Evolutionary conservation across 2,797 vertebrate species (phyloP).

Genomic region (Tachyglossus aculeatus): DNA sequence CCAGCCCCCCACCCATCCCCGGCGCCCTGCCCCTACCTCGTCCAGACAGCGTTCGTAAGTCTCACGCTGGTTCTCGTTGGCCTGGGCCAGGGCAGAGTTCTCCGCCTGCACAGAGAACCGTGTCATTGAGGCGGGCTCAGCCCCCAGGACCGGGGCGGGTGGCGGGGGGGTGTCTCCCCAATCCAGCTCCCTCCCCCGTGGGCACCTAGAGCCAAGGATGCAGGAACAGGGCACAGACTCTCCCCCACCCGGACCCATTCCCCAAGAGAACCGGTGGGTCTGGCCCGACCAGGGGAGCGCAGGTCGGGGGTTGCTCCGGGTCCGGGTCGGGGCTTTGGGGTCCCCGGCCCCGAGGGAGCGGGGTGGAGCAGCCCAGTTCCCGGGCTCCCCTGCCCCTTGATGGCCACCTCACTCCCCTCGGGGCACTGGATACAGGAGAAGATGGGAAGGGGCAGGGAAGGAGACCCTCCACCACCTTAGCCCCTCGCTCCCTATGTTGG

Average conservation of each 20-base stretch:
- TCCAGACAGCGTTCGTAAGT: slow-evolving; percentile 93
- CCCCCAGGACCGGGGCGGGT: background rate
- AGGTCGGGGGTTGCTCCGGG: background rate
- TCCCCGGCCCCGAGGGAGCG: too few relatives aligned
- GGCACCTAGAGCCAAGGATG: too few relatives aligned
- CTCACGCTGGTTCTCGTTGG: slow-evolving; percentile 94
- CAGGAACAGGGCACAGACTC: too few relatives aligned
- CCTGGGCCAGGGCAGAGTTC: slow-evolving; percentile 89
- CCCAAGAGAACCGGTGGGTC: too few relatives aligned
- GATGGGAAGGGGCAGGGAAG: background rate
- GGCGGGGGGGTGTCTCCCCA: background rate
- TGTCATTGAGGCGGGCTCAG: background rate
- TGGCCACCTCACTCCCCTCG: too few relatives aligned
- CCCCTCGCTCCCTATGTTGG: background rate
- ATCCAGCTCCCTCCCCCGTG: too few relatives aligned
- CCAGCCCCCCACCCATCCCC: background rate
- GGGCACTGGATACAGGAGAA: too few relatives aligned
- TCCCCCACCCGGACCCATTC: too few relatives aligned
- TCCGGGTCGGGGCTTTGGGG: too few relatives aligned
- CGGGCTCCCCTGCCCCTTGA: too few relatives aligned
- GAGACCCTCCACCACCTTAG: background rate
- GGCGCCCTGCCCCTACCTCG: slow-evolving; percentile 72
- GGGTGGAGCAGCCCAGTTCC: too few relatives aligned
- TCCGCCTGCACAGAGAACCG: slow-evolving; percentile 79
- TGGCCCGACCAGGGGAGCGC: fast-evolving